These are phyloP conservation scores for Alexandromys fortis DNA, from an alignment of 2,113 vertebrate genomes.

Conservation along the genomic window DNA sequence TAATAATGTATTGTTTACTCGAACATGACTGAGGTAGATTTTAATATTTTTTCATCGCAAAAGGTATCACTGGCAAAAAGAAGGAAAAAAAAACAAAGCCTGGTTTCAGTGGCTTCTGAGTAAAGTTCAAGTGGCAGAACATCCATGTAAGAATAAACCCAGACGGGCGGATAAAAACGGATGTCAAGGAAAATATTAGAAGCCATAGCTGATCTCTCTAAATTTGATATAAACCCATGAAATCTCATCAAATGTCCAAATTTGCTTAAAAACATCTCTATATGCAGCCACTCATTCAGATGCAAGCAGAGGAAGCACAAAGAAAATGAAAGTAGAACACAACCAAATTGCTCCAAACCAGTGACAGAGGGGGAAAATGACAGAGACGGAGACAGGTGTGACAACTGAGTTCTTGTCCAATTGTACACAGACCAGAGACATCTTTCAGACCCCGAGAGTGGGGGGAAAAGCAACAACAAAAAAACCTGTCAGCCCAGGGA, in stretches of 20 bases:
- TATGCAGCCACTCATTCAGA: neutral
- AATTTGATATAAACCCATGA: neutral
- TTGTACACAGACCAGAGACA: neutral
- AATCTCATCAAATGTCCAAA: slow-evolving; percentile 2
- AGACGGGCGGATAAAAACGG: neutral
- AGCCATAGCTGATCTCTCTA: neutral
- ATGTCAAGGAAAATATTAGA: neutral
- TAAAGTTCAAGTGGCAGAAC: neutral
- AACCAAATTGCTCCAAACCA: neutral
- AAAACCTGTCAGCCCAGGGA: neutral
- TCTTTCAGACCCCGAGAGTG: neutral
- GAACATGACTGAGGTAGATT: neutral
- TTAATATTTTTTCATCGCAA: neutral
- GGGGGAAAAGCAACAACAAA: neutral
- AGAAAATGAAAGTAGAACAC: neutral
- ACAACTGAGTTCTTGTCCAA: neutral
- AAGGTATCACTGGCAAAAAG: neutral
- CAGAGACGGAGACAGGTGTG: neutral
- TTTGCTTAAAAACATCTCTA: neutral
- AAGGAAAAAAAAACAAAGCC: neutral
- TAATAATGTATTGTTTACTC: neutral
- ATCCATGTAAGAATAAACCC: neutral
- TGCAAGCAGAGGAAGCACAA: neutral
- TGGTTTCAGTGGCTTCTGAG: neutral
- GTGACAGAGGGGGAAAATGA: neutral